A percentile compares a stretch with the other conserved stretches of the same genome.
These are phyloP conservation scores for Pristionchus entomophagus DNA, from an alignment of 2,888 invertebrate genomes.

Conservation along the genomic window DNA sequence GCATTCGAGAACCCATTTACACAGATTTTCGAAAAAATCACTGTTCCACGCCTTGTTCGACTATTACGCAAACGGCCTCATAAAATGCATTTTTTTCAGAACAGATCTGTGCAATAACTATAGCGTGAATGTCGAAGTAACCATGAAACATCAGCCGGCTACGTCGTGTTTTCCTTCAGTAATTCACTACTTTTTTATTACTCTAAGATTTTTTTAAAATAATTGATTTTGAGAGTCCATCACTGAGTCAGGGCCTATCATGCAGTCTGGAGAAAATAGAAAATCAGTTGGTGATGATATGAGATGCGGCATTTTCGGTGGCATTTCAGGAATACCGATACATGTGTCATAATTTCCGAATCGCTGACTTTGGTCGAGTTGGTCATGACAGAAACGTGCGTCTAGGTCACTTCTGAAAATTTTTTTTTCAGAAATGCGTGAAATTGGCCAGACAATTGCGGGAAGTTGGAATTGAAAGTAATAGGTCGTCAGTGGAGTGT, in stretches of 20 bases:
- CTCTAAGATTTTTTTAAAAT: too few species aligned
- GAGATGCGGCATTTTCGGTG: not conserved
- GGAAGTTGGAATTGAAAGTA: not conserved
- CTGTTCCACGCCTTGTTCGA: too few species aligned
- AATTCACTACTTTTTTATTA: not conserved
- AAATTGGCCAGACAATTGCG: not conserved
- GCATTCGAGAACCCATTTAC: too few species aligned
- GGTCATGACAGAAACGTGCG: not conserved
- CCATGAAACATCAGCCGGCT: not conserved
- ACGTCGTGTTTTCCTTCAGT: not conserved
- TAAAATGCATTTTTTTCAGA: not conserved
- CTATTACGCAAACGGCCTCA: too few species aligned
- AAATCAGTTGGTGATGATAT: not conserved
- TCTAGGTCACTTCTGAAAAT: not conserved
- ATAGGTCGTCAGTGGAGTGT: not conserved
- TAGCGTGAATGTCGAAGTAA: not conserved
- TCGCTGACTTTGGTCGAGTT: not conserved
- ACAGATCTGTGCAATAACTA: not conserved
- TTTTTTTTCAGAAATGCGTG: not conserved
- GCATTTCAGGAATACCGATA: not conserved
- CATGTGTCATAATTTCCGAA: not conserved
- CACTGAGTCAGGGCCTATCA: not conserved
- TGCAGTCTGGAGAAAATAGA: not conserved
- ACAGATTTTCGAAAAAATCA: too few species aligned
- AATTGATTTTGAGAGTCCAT: not conserved